These are phyloP conservation scores for Campopleginae sp. DNA, from an alignment of 2,888 invertebrate genomes.

Conservation along the genomic window DNA sequence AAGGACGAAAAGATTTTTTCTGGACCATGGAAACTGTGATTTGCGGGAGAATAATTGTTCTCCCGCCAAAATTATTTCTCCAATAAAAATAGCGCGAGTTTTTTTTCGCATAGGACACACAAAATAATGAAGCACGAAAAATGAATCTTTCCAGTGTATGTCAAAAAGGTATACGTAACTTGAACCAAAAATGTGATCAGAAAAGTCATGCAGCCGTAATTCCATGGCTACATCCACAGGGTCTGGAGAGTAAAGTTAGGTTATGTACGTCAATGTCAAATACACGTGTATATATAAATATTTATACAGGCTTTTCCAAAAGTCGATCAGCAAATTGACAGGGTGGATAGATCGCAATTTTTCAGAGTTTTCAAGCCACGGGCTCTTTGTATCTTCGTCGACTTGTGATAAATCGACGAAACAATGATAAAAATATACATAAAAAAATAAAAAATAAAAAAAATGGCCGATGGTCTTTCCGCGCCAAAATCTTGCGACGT, in stretches of 20 bases:
- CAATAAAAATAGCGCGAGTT: background rate
- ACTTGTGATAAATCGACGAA: background rate
- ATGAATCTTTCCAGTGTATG: background rate
- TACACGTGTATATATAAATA: constrained; percentile 18
- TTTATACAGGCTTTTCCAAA: constrained; percentile 19
- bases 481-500: background rate
- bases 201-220: constrained; percentile 16
- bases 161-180: background rate
- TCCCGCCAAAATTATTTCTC: background rate
- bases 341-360: background rate
- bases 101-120: background rate
- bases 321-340: background rate
- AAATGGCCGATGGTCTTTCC: background rate
- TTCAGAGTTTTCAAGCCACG: background rate
- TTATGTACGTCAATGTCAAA: background rate
- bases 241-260: constrained; percentile 11
- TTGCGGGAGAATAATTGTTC: background rate
- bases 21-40: background rate
- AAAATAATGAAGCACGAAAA: background rate
- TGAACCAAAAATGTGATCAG: background rate
- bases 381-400: background rate
- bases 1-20: background rate
- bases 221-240: constrained; percentile 23
- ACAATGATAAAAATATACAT: background rate
- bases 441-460: background rate